Evolutionary conservation across 1,140 invertebrate genomes (phyloP).

Genomic region (Stenopsyche tienmushanensis): DNA sequence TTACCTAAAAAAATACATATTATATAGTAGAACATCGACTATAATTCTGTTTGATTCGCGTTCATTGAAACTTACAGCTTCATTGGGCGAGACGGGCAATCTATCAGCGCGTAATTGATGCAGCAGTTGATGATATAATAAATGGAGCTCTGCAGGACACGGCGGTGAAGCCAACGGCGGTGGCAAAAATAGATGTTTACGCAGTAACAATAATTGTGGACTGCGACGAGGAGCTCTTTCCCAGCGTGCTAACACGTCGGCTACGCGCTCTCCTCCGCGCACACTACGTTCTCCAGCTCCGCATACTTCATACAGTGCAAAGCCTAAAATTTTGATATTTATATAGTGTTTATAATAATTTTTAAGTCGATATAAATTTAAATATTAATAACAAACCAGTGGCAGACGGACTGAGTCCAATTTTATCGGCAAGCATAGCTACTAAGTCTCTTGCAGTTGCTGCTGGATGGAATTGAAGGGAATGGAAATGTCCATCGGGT

Average conservation of each 20-base stretch:
- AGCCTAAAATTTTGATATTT: constrained; percentile 27
- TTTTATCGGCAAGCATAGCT: constrained; percentile 87
- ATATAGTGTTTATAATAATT: constrained; percentile 3
- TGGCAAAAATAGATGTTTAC: constrained; percentile 87
- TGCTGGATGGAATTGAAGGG: constrained; percentile 92
- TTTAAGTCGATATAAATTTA: constrained; percentile 7
- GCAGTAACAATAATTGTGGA: constrained; percentile 75
- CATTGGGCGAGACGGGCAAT: constrained; percentile 88
- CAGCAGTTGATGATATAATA: constrained; percentile 94
- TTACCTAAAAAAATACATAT: constrained; percentile 71
- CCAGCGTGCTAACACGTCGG: constrained; percentile 95
- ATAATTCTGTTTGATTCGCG: not conserved
- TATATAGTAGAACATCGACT: no score
- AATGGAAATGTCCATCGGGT: constrained; percentile 93
- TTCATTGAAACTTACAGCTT: constrained; percentile 71
- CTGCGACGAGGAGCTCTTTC: constrained; percentile 75
- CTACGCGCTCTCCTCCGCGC: constrained; percentile 81
- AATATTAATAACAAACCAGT: constrained; percentile 58
- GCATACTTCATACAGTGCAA: constrained; percentile 44
- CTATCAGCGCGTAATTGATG: constrained; percentile 86
- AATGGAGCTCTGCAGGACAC: constrained; percentile 89
- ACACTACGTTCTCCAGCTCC: constrained; percentile 83
- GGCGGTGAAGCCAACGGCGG: constrained; percentile 73
- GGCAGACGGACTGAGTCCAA: constrained; percentile 82
- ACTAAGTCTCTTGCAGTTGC: constrained; percentile 90